Base-by-base conservation (phyloP, 2,797 vertebrate species). In the Ibycter americanus region DNA sequence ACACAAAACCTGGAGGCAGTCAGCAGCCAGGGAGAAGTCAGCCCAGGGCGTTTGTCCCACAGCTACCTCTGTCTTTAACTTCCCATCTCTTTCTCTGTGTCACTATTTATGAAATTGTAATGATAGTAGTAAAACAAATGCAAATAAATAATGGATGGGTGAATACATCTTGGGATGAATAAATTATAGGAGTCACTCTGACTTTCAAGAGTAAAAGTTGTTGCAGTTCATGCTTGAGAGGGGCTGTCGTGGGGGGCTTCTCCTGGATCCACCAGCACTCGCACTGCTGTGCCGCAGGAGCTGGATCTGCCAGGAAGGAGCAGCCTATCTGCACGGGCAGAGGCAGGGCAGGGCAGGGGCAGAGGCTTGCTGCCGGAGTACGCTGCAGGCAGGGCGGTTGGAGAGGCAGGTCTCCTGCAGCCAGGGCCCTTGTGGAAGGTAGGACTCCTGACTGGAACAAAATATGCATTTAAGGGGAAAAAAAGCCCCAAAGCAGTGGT, bases 61-160 rank as follows among this genome's bases (percentile, higher is more conserved):
- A 89, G 25, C 56, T 70, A 49, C 70, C 40, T 89, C 21, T 67
- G 34, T 67, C 90, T 83, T 91, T 62, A 77, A 80, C 26, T 40
- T 89, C 90, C 71, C 87, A 55, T 79, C 36, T 59, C 83, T 70
- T 78, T 84, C 76, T 67, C 54, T 52, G 14, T 55, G 34, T 21
- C 20, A 1, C 81, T 93, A 44, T 97, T 96, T 97, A 95, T 95
- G 91, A 95, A 97, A 96, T 88, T 27, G 51, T 93, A 91, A 96
- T 94, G 77, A 62, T 83, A 88, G 93, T 62, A 90, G 84, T 91
- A 83, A 96, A 91, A 78, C 83, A 96, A 89, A 93, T 0, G 36
- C 91, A 95, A 90, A 95, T 97, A 97, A 97, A 96, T 96, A 92
- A 96, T 92, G 54, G 76, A 96, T 96, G 52, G 83, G 71, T 65